phyloP scores from a whole-genome alignment of 2,797 vertebrate species.

The Artibeus jamaicensis region DNA sequence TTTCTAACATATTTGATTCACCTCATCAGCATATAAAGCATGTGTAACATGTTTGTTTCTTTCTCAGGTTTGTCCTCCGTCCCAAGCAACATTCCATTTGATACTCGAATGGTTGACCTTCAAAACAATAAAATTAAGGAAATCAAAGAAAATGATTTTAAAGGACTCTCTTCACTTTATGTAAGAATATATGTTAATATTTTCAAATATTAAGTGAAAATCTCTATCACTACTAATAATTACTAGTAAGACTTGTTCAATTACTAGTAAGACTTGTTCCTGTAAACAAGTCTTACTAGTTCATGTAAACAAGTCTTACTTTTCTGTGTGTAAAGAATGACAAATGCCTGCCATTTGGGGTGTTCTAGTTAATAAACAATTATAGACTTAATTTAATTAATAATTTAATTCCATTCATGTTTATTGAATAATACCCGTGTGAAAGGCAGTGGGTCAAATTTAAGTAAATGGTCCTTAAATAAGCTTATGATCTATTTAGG shows the following conservation, averaged over 20 bases:
- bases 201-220: conserved; percentile 59
- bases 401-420: conserved; percentile 9
- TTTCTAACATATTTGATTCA: background rate
- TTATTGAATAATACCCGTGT: background rate
- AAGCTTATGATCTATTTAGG: background rate
- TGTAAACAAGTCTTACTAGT: conserved; percentile 16
- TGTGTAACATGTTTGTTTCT: conserved; percentile 56
- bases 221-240: conserved; percentile 14
- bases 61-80: conserved; percentile 90
- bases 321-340: conserved; percentile 14
- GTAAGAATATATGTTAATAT: conserved; percentile 84
- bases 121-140: conserved; percentile 98
- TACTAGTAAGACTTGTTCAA: background rate
- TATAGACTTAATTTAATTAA: conserved; percentile 12
- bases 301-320: conserved; percentile 3
- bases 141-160: conserved; percentile 96
- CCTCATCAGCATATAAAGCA: background rate
- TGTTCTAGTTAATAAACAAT: conserved; percentile 4
- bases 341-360: background rate
- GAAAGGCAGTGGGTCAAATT: background rate
- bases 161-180: conserved; percentile 91
- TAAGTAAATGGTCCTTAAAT: background rate
- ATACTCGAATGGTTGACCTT: conserved; percentile 94
- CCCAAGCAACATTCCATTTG: conserved; percentile 92
- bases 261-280: too few species aligned